phyloP scores from a whole-genome alignment of 2,888 invertebrate species.

The Furcula furcula region DNA sequence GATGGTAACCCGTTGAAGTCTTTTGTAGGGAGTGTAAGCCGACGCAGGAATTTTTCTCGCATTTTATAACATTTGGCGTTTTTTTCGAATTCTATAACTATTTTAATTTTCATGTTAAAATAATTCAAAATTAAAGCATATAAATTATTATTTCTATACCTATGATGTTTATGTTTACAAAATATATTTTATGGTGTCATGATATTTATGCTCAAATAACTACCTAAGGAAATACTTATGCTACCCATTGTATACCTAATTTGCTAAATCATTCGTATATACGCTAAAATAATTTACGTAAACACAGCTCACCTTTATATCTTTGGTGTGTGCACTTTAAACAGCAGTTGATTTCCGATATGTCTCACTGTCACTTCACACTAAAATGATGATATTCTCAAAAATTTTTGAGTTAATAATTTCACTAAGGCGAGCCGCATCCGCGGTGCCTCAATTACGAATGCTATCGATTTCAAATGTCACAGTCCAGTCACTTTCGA shows the following conservation, averaged over 20 bases:
- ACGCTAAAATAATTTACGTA: slow-evolving; percentile 20
- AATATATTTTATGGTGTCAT: slow-evolving; percentile 5
- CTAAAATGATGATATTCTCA: slow-evolving; percentile 33
- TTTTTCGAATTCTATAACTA: no score
- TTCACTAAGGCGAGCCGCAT: slow-evolving; percentile 48
- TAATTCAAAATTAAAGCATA: no score
- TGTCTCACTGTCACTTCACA: slow-evolving; percentile 75
- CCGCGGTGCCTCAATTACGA: slow-evolving; percentile 50
- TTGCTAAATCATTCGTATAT: slow-evolving; percentile 14
- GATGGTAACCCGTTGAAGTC: slow-evolving; percentile 59
- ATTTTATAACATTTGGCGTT: no score
- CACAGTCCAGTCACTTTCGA: slow-evolving; percentile 72
- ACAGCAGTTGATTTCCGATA: slow-evolving; percentile 37
- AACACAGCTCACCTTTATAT: slow-evolving; percentile 63
- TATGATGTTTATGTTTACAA: no score
- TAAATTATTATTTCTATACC: no score
- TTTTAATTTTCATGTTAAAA: no score
- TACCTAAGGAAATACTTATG: no score
- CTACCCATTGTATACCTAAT: no score
- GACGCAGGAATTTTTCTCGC: not conserved
- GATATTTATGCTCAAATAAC: slow-evolving; percentile 10
- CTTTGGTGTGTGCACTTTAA: slow-evolving; percentile 62
- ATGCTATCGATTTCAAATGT: slow-evolving; percentile 68
- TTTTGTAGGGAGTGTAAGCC: slow-evolving; percentile 39
- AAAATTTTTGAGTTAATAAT: slow-evolving; percentile 48